phyloP scores from a whole-genome alignment of 2,888 invertebrate species.

The Xestia ashworthii region DNA sequence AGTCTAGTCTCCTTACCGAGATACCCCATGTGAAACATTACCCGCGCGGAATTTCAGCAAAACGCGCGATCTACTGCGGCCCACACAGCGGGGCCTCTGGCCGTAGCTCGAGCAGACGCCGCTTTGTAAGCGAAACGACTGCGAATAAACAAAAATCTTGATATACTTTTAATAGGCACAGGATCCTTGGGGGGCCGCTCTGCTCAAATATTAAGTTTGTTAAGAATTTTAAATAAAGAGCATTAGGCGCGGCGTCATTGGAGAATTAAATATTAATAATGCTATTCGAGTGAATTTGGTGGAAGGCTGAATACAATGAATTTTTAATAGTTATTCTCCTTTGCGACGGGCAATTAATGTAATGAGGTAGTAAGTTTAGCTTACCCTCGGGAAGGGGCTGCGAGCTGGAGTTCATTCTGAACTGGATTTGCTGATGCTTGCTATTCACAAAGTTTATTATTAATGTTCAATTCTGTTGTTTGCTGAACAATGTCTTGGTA shows the following conservation, averaged over 20 bases:
- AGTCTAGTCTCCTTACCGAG: slow-evolving; percentile 80
- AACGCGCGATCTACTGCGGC: slow-evolving; percentile 80
- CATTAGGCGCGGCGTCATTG: slow-evolving; percentile 85
- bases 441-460: slow-evolving; percentile 60
- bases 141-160: slow-evolving; percentile 78
- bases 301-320: slow-evolving; percentile 83
- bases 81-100: slow-evolving; percentile 55
- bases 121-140: slow-evolving; percentile 80
- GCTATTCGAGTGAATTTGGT: slow-evolving; percentile 81
- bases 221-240: slow-evolving; percentile 88
- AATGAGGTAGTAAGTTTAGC: slow-evolving; percentile 84
- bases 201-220: slow-evolving; percentile 89
- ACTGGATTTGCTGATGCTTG: slow-evolving; percentile 70
- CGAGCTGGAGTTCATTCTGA: slow-evolving; percentile 76
- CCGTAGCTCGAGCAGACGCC: slow-evolving; percentile 65
- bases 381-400: slow-evolving; percentile 67
- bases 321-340: slow-evolving; percentile 87
- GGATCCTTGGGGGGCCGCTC: slow-evolving; percentile 78
- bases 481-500: slow-evolving; percentile 28
- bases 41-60: slow-evolving; percentile 73
- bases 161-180: slow-evolving; percentile 75
- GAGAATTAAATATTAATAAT: slow-evolving; percentile 88
- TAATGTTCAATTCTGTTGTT: slow-evolving; percentile 58
- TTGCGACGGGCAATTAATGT: slow-evolving; percentile 84
- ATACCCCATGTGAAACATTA: slow-evolving; percentile 76